These are phyloP conservation scores for Catharus minimus DNA, from an alignment of 2,113 vertebrate genomes.

Conservation along the genomic window DNA sequence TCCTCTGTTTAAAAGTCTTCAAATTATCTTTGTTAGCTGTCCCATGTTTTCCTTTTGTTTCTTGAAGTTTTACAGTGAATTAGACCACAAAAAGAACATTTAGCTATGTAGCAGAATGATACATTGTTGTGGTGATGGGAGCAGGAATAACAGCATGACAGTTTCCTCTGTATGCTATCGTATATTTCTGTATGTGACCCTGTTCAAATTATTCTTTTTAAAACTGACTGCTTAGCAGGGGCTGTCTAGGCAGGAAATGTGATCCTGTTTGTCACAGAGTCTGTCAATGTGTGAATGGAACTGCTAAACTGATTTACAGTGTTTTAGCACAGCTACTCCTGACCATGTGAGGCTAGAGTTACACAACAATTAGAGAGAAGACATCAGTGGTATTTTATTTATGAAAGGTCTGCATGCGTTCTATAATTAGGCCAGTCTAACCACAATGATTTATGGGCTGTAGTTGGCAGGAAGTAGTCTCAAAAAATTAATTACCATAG, in stretches of 20 bases:
- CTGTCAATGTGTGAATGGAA: slow-evolving; percentile 31
- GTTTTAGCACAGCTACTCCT: slow-evolving; percentile 46
- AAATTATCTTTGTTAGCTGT: not conserved
- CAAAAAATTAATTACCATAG: not conserved
- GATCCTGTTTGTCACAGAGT: slow-evolving; percentile 42
- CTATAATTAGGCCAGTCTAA: slow-evolving; percentile 22
- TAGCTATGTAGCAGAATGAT: not conserved
- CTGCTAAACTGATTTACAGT: slow-evolving; percentile 54
- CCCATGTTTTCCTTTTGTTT: not conserved
- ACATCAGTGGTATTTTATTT: slow-evolving; percentile 60
- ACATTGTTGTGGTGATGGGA: not conserved
- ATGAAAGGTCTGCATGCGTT: not conserved
- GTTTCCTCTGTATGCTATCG: not conserved
- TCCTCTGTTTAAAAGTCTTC: not conserved
- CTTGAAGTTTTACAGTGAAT: not conserved
- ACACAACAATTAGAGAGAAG: slow-evolving; percentile 48
- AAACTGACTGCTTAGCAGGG: slow-evolving; percentile 1
- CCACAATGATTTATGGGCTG: slow-evolving; percentile 26
- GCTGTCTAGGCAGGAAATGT: slow-evolving; percentile 23
- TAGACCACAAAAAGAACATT: not conserved
- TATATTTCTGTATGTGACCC: not conserved
- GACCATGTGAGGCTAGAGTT: slow-evolving; percentile 40
- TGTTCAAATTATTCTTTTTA: slow-evolving; percentile 2
- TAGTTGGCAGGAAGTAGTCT: not conserved
- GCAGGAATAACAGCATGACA: not conserved